These are phyloP conservation scores for Ridgeia piscesae DNA, from an alignment of 1,140 invertebrate species.

Conservation along the genomic window DNA sequence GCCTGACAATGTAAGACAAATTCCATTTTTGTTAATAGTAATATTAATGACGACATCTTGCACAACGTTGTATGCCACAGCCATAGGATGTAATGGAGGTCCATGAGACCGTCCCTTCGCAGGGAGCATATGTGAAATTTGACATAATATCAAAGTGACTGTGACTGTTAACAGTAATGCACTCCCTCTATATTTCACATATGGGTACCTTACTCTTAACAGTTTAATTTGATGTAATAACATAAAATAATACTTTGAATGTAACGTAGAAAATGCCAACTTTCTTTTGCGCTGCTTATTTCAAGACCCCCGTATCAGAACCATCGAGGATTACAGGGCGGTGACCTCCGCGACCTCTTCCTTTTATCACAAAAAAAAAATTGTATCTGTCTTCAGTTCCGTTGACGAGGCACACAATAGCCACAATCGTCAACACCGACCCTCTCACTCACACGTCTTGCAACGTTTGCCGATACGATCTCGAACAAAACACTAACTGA, in stretches of 20 bases:
- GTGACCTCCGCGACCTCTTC: background rate
- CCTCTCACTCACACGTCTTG: background rate
- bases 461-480: background rate
- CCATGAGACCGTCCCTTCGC: too few species aligned
- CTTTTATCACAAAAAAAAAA: background rate
- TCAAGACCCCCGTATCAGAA: background rate
- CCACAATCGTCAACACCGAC: background rate
- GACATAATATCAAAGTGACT: background rate
- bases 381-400: background rate
- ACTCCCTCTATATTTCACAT: background rate
- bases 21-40: too few species aligned
- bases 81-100: too few species aligned
- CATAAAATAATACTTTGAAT: background rate
- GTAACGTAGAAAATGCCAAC: background rate
- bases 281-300: background rate
- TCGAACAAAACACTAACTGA: background rate
- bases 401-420: background rate
- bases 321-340: background rate
- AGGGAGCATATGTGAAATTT: background rate
- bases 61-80: too few species aligned
- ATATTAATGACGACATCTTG: too few species aligned
- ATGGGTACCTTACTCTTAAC: too few species aligned
- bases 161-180: background rate
- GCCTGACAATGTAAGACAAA: too few species aligned
- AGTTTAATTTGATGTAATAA: background rate